These are phyloP conservation scores for Sander vitreus DNA, from an alignment of 2,113 vertebrate species.

Conservation along the genomic window DNA sequence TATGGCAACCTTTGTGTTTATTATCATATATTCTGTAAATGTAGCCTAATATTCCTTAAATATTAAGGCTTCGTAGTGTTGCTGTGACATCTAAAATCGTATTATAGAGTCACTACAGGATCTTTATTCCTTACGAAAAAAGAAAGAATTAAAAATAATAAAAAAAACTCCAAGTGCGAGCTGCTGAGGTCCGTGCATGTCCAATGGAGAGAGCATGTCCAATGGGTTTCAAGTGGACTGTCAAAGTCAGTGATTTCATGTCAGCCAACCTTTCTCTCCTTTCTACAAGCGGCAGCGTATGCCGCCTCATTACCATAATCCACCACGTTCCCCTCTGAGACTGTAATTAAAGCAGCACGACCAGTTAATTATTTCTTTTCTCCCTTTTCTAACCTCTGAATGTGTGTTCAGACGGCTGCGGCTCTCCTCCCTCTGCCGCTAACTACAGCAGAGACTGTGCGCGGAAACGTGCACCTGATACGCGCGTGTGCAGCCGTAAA, in stretches of 20 bases:
- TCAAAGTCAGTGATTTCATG: constrained; percentile 88
- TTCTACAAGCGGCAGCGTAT: constrained; percentile 88
- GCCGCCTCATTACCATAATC: constrained; percentile 97
- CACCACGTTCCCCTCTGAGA: constrained; percentile 92
- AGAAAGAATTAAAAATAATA: neutral
- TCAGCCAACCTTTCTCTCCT: constrained; percentile 89
- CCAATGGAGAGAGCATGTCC: constrained; percentile 78
- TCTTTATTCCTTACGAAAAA: neutral
- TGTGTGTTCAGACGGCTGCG: constrained; percentile 81
- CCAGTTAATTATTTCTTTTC: constrained; percentile 89
- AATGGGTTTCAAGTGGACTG: constrained; percentile 88
- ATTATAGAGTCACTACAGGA: neutral
- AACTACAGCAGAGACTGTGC: constrained; percentile 18
- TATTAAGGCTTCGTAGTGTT: neutral
- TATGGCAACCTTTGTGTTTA: neutral
- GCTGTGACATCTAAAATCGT: neutral
- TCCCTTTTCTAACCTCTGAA: constrained; percentile 76
- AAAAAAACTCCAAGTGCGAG: neutral
- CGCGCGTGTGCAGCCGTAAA: neutral
- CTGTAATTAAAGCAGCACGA: constrained; percentile 96
- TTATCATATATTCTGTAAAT: neutral
- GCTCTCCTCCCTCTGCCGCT: constrained; percentile 3
- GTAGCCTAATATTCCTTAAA: neutral
- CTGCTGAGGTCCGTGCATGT: constrained; percentile 41
- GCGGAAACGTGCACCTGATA: constrained; percentile 38